Evolutionary conservation across 2,888 invertebrate genomes (phyloP).

Genomic region (Empis stercorea): DNA sequence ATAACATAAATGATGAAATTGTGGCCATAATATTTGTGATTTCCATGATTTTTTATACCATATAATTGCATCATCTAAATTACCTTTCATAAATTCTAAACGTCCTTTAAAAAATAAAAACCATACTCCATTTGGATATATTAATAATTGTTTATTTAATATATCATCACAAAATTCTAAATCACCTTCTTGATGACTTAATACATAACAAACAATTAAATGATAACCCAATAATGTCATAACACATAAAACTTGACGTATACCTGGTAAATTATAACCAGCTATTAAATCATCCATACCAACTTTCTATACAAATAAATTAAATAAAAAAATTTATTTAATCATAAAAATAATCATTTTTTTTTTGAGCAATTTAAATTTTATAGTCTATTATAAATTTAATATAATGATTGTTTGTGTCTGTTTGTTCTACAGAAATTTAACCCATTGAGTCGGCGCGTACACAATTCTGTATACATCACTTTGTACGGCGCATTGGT

Average conservation of each 20-base stretch:
- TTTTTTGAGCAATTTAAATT: too few species aligned
- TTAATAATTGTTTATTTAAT: constrained; percentile 52
- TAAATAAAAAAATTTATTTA: too few species aligned
- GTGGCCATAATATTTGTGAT: constrained; percentile 74
- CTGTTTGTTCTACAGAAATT: too few species aligned
- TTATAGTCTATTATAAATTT: too few species aligned
- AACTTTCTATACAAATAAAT: constrained; percentile 32
- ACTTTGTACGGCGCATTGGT: too few species aligned
- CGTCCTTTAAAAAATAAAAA: constrained; percentile 85
- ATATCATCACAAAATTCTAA: constrained; percentile 61
- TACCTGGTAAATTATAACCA: constrained; percentile 59
- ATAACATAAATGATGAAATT: constrained; percentile 84
- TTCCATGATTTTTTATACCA: constrained; percentile 73
- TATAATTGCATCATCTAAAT: constrained; percentile 52
- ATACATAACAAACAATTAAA: constrained; percentile 67
- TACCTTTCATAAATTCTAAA: constrained; percentile 66
- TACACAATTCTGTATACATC: too few species aligned
- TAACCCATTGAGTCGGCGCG: too few species aligned
- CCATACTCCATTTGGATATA: constrained; percentile 75
- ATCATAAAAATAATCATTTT: too few species aligned
- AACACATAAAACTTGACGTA: constrained; percentile 76
- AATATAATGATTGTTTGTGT: too few species aligned
- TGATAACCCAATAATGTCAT: constrained; percentile 78
- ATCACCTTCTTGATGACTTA: constrained; percentile 72
- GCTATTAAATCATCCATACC: constrained; percentile 62